A percentile compares a stretch with the other conserved stretches of the same genome.
Evolutionary conservation across 2,113 vertebrate species (phyloP).

Genomic region (Tylochromis polylepis): DNA sequence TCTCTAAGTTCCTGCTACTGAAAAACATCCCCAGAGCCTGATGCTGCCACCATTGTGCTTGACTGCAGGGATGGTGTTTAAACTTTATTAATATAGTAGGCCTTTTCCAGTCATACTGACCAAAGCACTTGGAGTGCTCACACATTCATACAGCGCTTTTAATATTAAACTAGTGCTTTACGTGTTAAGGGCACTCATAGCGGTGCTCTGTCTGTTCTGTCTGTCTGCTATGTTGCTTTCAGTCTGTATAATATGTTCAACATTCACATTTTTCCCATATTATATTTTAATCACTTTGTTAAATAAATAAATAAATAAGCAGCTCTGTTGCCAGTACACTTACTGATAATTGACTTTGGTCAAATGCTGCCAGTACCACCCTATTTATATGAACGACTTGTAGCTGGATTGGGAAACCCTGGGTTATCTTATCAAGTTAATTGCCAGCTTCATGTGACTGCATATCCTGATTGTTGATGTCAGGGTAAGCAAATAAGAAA

Average conservation of each 20-base stretch:
- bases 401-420: background rate
- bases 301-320: accelerated
- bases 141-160: background rate
- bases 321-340: background rate
- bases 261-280: background rate
- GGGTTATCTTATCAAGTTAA: background rate
- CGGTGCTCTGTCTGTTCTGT: too few relatives aligned
- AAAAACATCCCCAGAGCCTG: background rate
- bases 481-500: background rate
- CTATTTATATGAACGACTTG: background rate
- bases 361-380: background rate
- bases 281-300: background rate
- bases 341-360: background rate
- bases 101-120: background rate
- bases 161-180: background rate
- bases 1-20: background rate
- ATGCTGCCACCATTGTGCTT: background rate
- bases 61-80: background rate
- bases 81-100: accelerated
- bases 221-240: background rate
- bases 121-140: background rate
- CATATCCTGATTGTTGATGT: background rate
- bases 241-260: accelerated
- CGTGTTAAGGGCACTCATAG: background rate
- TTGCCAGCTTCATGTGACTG: background rate